Evolutionary conservation across 1,140 invertebrate species (phyloP).

Genomic region (Camponotus floridanus): DNA sequence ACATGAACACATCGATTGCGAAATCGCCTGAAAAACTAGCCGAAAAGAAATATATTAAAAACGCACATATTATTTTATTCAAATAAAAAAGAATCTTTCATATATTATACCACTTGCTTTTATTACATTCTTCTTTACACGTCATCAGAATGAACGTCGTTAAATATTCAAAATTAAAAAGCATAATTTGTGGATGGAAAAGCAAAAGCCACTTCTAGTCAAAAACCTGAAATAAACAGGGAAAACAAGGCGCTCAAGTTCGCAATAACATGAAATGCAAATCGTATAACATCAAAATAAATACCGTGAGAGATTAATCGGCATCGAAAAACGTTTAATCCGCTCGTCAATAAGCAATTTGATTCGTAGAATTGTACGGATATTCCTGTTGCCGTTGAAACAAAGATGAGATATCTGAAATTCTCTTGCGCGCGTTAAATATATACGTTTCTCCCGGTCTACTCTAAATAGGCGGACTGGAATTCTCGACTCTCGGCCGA

Average conservation of each 20-base stretch:
- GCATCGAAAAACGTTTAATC: background rate
- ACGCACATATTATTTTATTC: slow-evolving; percentile 17
- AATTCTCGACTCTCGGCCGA: slow-evolving; percentile 53
- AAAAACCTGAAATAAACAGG: background rate
- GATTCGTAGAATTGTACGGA: background rate
- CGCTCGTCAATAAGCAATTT: background rate
- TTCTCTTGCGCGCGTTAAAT: slow-evolving; percentile 56
- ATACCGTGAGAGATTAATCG: background rate
- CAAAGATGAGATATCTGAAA: slow-evolving; percentile 63
- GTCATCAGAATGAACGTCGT: background rate
- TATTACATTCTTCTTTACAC: too few species aligned
- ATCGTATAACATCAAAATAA: too few species aligned
- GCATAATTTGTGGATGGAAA: background rate
- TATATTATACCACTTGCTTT: background rate
- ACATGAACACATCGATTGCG: background rate
- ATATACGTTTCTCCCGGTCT: slow-evolving; percentile 45
- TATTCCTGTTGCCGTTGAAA: slow-evolving; percentile 32
- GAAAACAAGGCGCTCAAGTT: background rate
- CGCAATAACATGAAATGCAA: background rate
- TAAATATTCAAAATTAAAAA: background rate
- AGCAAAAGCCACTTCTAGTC: background rate
- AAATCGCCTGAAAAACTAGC: background rate
- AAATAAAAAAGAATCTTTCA: slow-evolving; percentile 3
- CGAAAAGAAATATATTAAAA: background rate
- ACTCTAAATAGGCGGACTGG: slow-evolving; percentile 73